phyloP scores from a whole-genome alignment of 2,113 vertebrate genomes.

The Phocoena sinus region DNA sequence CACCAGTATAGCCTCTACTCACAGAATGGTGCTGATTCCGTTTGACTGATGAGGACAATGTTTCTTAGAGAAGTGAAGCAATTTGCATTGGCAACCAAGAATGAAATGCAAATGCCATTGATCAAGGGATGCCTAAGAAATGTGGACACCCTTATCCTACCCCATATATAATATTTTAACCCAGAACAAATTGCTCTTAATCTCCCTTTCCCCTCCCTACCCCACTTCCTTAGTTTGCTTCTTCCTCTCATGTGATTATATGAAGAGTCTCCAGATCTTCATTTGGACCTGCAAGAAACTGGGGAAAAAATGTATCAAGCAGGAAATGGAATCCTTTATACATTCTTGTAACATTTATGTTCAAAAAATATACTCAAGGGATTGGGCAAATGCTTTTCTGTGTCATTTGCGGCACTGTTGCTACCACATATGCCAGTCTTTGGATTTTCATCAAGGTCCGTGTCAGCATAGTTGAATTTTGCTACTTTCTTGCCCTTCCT shows the following conservation, averaged over 20 bases:
- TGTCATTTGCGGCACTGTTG: conserved; percentile 42
- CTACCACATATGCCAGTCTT: conserved; percentile 22
- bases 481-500: not conserved
- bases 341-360: not conserved
- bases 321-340: not conserved
- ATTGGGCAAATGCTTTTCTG: not conserved
- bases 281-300: not conserved
- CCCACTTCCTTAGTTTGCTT: not conserved
- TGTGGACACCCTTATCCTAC: not conserved
- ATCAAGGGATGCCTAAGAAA: not conserved
- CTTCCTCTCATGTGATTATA: not conserved
- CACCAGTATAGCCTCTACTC: not conserved
- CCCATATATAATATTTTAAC: not conserved
- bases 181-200: not conserved
- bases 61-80: not conserved
- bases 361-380: not conserved
- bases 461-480: not conserved
- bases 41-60: not conserved
- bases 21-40: not conserved
- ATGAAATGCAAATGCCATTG: not conserved
- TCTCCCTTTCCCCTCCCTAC: not conserved
- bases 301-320: not conserved
- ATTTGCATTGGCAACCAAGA: not conserved
- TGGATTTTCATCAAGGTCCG: conserved; percentile 47
- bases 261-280: not conserved